These are phyloP conservation scores for Leptinotarsa juncta DNA, from an alignment of 2,888 invertebrate genomes.

Conservation along the genomic window DNA sequence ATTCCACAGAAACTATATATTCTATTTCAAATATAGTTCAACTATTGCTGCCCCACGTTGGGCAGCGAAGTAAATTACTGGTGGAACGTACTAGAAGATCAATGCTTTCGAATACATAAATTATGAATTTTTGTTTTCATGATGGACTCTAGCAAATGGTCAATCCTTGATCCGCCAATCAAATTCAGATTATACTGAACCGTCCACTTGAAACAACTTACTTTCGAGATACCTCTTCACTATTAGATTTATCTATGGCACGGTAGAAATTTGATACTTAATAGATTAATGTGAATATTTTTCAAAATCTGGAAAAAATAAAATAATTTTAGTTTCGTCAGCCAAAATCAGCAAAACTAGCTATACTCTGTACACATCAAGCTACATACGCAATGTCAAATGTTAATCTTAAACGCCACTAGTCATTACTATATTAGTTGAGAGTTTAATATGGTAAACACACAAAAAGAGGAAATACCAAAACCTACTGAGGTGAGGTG, in stretches of 20 bases:
- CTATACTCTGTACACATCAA: conserved; percentile 15
- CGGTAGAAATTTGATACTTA: conserved; percentile 7
- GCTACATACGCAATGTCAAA: not conserved
- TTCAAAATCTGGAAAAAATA: conserved; percentile 16
- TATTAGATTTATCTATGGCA: conserved; percentile 1
- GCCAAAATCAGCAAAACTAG: not conserved
- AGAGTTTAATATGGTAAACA: conserved; percentile 40
- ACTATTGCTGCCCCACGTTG: not conserved
- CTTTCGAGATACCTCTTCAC: conserved; percentile 8
- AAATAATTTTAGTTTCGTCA: not conserved
- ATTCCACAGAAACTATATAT: too few species aligned
- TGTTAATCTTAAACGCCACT: conserved; percentile 8
- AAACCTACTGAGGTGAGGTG: conserved; percentile 29
- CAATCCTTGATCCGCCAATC: conserved; percentile 17
- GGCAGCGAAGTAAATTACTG: not conserved
- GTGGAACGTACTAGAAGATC: not conserved
- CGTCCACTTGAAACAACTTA: not conserved
- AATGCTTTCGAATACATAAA: too few species aligned
- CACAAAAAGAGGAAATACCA: conserved; percentile 27
- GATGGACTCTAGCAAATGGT: not conserved
- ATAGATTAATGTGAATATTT: not conserved
- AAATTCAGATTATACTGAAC: not conserved
- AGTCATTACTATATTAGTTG: conserved; percentile 21
- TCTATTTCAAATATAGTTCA: too few species aligned
- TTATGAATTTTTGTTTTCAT: too few species aligned